Evolutionary conservation across 2,113 vertebrate genomes (phyloP), one percentile per base, ranked within the genome.

Genomic region (Neofelis nebulosa): DNA sequence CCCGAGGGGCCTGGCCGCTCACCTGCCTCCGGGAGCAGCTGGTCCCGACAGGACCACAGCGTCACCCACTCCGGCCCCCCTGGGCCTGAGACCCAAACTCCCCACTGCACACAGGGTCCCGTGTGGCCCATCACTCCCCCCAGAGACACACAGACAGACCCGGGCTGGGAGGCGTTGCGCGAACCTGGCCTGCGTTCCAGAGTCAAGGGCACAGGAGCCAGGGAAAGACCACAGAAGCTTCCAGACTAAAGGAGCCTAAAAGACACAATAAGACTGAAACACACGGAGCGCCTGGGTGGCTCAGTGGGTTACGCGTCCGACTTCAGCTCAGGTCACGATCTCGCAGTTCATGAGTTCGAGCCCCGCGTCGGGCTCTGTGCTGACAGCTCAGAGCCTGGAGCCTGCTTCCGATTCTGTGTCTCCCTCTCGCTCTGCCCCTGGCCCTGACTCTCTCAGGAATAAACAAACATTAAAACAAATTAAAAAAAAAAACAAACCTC

Each of bases 1-100:
- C 0, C 61, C 0, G 1, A n/a, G 50, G 11, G 63, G 4, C 14
- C 4, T 0, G 1, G 61, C 55, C 4, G 0, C 36, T 4, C 5
- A 21, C 25, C 25, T 1, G 18, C 85, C 73, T 69, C 10, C 0
- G 0, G 25, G 55, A 29, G 41, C 18, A 8, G 50, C 14, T 9
- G 31, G 31, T 14, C 23, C 36, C 4, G 15, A 52, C 50, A 0
- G 0, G 11, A 41, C n/a, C 48, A 45, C 15, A 21, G 25, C 18
- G 11, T 41, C 66, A 8, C 68, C 55, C 13, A 0, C 45, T 68
- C 83, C 9, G 7, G 63, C n/a, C 41, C 83, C 63, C 9, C 2
- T 1, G 31, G 50, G 41, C 66, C 29, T 1, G 27, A 69, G 41
- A 73, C 80, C 41, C 66, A n/a, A 25, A 7, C 18, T 36, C n/a